A percentile compares a stretch with the other conserved stretches of the same genome.
Evolutionary conservation across 2,888 invertebrate genomes (phyloP).

Genomic region (Torymus aiolomorphi): DNA sequence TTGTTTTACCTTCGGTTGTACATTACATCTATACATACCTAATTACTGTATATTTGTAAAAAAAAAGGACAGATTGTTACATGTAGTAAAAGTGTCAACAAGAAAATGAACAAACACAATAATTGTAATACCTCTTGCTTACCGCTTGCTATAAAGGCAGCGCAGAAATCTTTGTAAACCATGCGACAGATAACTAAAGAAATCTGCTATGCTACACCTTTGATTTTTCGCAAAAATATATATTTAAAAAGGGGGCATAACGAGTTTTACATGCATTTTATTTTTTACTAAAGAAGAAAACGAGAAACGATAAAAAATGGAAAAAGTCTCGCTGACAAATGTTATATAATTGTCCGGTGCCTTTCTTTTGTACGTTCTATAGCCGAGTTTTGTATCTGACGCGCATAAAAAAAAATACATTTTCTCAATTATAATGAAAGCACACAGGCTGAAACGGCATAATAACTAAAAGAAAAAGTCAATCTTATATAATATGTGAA

Average conservation of each 20-base stretch:
- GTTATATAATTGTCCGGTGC: conserved; percentile 14
- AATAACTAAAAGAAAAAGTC: no score
- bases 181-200: no score
- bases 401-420: neutral
- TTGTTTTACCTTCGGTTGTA: no score
- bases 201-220: no score
- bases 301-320: conserved; percentile 14
- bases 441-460: neutral
- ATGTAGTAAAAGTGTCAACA: neutral
- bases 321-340: conserved; percentile 23
- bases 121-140: neutral
- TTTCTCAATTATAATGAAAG: neutral
- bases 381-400: conserved; percentile 29
- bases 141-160: neutral
- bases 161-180: no score
- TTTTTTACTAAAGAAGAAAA: conserved; percentile 17
- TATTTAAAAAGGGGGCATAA: neutral
- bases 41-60: conserved; percentile 39
- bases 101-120: conserved; percentile 6
- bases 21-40: no score
- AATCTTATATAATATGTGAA: neutral
- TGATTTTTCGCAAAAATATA: conserved; percentile 1
- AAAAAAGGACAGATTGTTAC: neutral
- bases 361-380: conserved; percentile 38
- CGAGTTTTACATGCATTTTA: conserved; percentile 18